Conservation (phyloP, 2,113 vertebrate species). For the Ahaetulla prasina region DNA sequence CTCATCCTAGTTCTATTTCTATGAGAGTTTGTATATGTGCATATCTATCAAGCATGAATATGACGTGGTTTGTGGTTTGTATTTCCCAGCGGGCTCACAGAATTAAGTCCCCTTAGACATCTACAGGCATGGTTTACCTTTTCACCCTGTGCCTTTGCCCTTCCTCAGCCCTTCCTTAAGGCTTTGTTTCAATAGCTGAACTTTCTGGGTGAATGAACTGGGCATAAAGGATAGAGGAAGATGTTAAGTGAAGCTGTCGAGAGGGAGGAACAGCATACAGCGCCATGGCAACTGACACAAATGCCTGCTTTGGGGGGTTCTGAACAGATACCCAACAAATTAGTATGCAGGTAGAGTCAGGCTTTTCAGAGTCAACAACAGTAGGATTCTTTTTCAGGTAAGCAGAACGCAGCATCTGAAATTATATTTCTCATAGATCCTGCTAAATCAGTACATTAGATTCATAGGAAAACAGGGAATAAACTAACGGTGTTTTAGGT, state of each 20-base stretch:
- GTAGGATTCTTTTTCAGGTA: background rate
- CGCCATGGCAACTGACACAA: constrained; percentile 46
- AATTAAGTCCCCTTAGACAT: constrained; percentile 35
- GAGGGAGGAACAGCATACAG: constrained; percentile 30
- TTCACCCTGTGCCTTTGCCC: constrained; percentile 28
- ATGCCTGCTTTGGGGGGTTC: background rate
- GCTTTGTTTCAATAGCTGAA: constrained; percentile 53
- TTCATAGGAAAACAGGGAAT: background rate
- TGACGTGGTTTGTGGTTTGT: background rate
- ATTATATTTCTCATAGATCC: background rate
- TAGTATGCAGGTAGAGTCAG: constrained; percentile 55
- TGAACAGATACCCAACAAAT: constrained; percentile 17
- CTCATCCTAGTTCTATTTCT: constrained; percentile 20
- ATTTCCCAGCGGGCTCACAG: background rate
- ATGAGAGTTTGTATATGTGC: background rate
- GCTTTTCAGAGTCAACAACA: background rate
- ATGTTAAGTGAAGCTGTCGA: constrained; percentile 36
- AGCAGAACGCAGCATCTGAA: constrained; percentile 13
- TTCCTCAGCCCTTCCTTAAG: background rate
- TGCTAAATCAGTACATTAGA: constrained; percentile 13
- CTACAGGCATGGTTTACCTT: constrained; percentile 21
- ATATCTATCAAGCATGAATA: background rate
- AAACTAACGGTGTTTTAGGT: rapidly evolving
- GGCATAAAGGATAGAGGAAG: constrained; percentile 54
- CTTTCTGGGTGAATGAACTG: constrained; percentile 52